phyloP scores from a whole-genome alignment of 2,888 invertebrate species.

The Coelinius sp. region DNA sequence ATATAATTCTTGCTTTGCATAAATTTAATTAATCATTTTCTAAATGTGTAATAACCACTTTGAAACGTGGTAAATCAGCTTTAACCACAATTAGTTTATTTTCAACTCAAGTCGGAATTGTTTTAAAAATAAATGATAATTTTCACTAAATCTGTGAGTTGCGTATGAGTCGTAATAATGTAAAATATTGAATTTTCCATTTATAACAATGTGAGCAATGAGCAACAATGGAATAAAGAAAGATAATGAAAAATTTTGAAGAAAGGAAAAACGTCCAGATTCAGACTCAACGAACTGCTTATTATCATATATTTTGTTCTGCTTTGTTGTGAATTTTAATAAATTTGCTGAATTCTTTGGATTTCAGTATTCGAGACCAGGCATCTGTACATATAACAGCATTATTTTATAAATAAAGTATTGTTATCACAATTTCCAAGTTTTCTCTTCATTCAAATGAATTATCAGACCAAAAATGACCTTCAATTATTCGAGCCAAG shows the following conservation, averaged over 20 bases:
- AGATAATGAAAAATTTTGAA: neutral
- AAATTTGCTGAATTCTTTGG: neutral
- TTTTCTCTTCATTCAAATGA: neutral
- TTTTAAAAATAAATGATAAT: neutral
- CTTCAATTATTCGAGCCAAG: too few species aligned
- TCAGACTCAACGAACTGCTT: slow-evolving; percentile 12
- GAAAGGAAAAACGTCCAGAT: slow-evolving; percentile 12
- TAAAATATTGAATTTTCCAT: neutral
- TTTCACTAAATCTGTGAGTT: neutral
- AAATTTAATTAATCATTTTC: neutral
- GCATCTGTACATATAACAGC: slow-evolving; percentile 54
- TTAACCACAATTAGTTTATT: neutral
- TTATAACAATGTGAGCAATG: neutral
- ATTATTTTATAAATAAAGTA: slow-evolving; percentile 57
- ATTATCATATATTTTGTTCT: neutral
- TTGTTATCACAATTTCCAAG: slow-evolving; percentile 55
- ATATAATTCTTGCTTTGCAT: neutral
- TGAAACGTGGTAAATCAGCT: neutral
- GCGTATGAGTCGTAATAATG: neutral
- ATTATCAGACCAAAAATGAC: too few species aligned
- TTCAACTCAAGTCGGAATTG: neutral
- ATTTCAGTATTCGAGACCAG: slow-evolving; percentile 45
- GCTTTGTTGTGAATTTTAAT: slow-evolving; percentile 15
- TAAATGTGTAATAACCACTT: neutral
- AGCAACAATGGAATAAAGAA: neutral